These are phyloP conservation scores for Calidris pygmaea DNA, from an alignment of 2,113 vertebrate genomes.

Conservation along the genomic window DNA sequence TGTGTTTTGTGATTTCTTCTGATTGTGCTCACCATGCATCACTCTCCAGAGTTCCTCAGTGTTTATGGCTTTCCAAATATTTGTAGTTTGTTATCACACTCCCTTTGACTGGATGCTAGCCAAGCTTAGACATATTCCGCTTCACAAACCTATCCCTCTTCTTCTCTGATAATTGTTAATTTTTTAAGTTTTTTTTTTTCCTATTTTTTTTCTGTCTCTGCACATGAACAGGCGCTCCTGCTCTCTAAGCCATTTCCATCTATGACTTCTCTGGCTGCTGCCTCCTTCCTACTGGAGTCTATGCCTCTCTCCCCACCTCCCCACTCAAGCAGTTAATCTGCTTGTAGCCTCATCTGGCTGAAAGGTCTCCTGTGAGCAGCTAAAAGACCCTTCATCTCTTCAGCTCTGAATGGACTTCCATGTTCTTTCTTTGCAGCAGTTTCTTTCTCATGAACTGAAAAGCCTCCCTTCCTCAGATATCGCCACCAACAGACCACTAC, in stretches of 20 bases:
- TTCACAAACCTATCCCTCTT: conserved; percentile 19
- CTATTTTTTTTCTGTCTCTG: not conserved
- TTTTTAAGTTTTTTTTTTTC: fast-evolving
- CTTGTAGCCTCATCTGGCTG: not conserved
- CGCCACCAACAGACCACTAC: not conserved
- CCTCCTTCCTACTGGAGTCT: not conserved
- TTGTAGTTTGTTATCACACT: not conserved
- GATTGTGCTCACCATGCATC: not conserved
- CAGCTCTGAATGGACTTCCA: not conserved
- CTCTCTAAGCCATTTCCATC: not conserved
- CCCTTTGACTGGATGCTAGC: not conserved
- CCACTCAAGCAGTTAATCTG: not conserved
- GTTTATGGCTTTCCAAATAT: conserved; percentile 20
- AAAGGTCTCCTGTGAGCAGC: not conserved
- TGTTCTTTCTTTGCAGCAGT: not conserved
- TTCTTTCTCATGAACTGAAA: not conserved
- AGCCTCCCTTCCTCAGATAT: not conserved
- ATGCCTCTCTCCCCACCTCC: not conserved
- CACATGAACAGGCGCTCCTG: not conserved
- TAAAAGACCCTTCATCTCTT: not conserved
- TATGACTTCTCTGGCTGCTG: not conserved
- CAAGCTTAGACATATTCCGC: conserved; percentile 10
- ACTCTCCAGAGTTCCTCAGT: not conserved
- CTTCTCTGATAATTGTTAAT: not conserved
- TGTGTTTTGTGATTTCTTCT: not conserved